These are phyloP conservation scores for Argynnis bischoffii DNA, from an alignment of 2,888 invertebrate genomes.

Conservation along the genomic window DNA sequence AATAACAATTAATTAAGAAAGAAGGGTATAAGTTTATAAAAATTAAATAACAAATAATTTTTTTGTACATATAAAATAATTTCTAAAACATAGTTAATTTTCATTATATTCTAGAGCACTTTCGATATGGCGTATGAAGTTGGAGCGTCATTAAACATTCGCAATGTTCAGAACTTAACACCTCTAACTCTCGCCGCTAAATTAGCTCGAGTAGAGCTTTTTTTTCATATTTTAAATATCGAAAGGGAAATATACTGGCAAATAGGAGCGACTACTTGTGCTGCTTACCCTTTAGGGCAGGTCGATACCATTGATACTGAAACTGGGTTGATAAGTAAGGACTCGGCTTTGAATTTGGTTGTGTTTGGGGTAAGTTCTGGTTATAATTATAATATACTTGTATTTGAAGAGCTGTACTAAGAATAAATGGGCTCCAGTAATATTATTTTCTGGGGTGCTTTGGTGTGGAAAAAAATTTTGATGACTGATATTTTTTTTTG, in stretches of 20 bases:
- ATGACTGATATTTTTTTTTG: too few species aligned
- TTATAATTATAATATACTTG: conserved; percentile 60
- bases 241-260: conserved; percentile 99
- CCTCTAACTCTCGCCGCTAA: conserved; percentile 97
- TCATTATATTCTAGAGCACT: conserved; percentile 84
- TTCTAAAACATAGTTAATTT: conserved; percentile 1
- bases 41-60: too few species aligned
- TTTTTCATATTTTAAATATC: conserved; percentile 97
- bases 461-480: too few species aligned
- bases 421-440: too few species aligned
- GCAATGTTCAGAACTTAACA: conserved; percentile 93
- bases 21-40: too few species aligned
- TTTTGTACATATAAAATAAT: background rate
- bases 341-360: conserved; percentile 96
- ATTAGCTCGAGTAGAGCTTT: conserved; percentile 95
- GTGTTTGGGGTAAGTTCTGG: conserved; percentile 92
- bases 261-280: conserved; percentile 97
- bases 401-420: too few species aligned
- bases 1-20: too few species aligned
- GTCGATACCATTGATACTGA: conserved; percentile 97
- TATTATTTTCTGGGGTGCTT: too few species aligned
- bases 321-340: conserved; percentile 96
- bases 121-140: conserved; percentile 98
- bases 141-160: conserved; percentile 93
- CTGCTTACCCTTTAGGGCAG: conserved; percentile 96